Evolutionary conservation across 2,797 vertebrate genomes (phyloP).

Genomic region (Nyctalus aviator): DNA sequence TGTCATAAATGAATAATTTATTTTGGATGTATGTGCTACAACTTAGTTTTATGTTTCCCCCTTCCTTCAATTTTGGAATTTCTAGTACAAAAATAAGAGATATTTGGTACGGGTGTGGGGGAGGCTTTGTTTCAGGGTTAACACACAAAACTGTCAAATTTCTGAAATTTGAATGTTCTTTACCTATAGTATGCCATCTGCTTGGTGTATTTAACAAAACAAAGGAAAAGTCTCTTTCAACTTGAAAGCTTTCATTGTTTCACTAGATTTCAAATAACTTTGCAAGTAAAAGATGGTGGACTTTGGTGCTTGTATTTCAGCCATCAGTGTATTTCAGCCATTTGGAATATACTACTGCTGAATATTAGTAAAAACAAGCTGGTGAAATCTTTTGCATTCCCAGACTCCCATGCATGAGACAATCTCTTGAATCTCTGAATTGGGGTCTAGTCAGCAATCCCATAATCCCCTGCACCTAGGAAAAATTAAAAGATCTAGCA

Average conservation of each 20-base stretch:
- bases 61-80: not conserved
- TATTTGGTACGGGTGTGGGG: not conserved
- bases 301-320: not conserved
- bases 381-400: fast-evolving
- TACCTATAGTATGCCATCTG: not conserved
- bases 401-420: fast-evolving
- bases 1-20: constrained; percentile 44
- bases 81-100: not conserved
- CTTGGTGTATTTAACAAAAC: not conserved
- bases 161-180: constrained; percentile 38
- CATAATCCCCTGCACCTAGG: not conserved
- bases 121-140: constrained; percentile 38
- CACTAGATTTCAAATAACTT: not conserved
- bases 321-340: not conserved
- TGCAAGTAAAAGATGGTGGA: not conserved
- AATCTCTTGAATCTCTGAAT: constrained; percentile 33
- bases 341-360: not conserved
- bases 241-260: constrained; percentile 47
- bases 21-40: not conserved
- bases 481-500: constrained; percentile 27
- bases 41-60: not conserved
- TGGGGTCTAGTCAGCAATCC: not conserved
- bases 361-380: not conserved
- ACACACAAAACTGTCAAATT: constrained; percentile 54
- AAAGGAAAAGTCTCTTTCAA: not conserved